A percentile compares a stretch with the other conserved stretches of the same genome.
Evolutionary conservation across 1,140 invertebrate species (phyloP).

Genomic region (Globodera ellingtonae): DNA sequence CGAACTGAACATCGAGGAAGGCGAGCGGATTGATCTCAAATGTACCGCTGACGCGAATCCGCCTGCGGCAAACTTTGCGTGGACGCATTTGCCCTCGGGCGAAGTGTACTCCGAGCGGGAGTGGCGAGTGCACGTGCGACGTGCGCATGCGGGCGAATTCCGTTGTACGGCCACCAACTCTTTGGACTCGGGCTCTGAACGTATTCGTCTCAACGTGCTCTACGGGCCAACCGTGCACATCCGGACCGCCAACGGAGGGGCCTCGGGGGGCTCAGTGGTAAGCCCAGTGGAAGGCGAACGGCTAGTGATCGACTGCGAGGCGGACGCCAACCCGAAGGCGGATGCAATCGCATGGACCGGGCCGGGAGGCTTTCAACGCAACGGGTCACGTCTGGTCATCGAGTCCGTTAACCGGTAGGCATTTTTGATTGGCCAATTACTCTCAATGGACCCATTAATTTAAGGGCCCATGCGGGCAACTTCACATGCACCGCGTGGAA

Average conservation of each 20-base stretch:
- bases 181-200: slow-evolving; percentile 33
- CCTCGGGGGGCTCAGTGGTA: neutral
- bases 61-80: slow-evolving; percentile 37
- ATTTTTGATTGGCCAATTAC: neutral
- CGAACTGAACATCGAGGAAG: slow-evolving; percentile 47
- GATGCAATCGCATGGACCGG: slow-evolving; percentile 45
- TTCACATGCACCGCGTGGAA: slow-evolving; percentile 48
- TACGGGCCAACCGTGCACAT: slow-evolving; percentile 39
- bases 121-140: slow-evolving; percentile 38
- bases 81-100: slow-evolving; percentile 42
- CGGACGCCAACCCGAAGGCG: slow-evolving; percentile 43
- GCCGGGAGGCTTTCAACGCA: slow-evolving; percentile 42
- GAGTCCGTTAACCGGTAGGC: slow-evolving; percentile 34
- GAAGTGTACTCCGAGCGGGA: slow-evolving; percentile 21
- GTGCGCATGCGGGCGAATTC: slow-evolving; percentile 37
- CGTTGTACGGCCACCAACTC: slow-evolving; percentile 42
- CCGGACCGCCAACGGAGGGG: slow-evolving; percentile 9
- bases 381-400: slow-evolving; percentile 38
- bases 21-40: slow-evolving; percentile 30
- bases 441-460: neutral
- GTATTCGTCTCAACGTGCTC: slow-evolving; percentile 42
- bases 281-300: slow-evolving; percentile 50
- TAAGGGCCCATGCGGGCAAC: slow-evolving; percentile 44
- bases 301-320: slow-evolving; percentile 44
- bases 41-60: slow-evolving; percentile 47